Conservation (phyloP, 2,113 vertebrate species). For the Suncus etruscus region DNA sequence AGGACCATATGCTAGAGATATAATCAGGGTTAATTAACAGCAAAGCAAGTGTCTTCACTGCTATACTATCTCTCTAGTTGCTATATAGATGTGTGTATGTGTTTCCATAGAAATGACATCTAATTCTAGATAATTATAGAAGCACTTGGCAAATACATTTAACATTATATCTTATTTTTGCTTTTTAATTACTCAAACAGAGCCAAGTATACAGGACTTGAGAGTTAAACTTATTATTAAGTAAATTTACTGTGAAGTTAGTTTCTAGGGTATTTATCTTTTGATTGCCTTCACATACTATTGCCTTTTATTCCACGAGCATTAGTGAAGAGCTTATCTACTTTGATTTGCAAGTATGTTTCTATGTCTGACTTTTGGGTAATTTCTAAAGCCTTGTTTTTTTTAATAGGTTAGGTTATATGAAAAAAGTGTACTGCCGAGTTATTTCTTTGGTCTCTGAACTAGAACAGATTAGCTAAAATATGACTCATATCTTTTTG, state of each 20-base stretch:
- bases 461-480: constrained; percentile 54
- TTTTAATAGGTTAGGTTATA: constrained; percentile 2
- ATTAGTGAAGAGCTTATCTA: not conserved
- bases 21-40: too few relatives aligned
- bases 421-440: constrained; percentile 41
- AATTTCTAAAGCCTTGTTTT: not conserved
- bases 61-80: too few relatives aligned
- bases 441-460: constrained; percentile 66
- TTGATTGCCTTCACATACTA: not conserved
- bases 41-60: too few relatives aligned
- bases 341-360: not conserved
- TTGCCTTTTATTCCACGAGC: not conserved
- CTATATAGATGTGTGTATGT: too few relatives aligned
- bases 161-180: not conserved
- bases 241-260: not conserved
- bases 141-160: not conserved
- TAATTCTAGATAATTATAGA: not conserved
- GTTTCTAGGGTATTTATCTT: not conserved
- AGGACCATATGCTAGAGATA: too few relatives aligned
- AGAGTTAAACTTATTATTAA: not conserved
- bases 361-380: not conserved
- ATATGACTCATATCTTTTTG: not conserved
- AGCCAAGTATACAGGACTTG: not conserved
- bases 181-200: not conserved
- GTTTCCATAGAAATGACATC: too few relatives aligned